Percentiles rank a stretch among this genome's conserved stretches.
Conservation (phyloP, 1,140 invertebrate genomes). For the Cardiocondyla obscurior region DNA sequence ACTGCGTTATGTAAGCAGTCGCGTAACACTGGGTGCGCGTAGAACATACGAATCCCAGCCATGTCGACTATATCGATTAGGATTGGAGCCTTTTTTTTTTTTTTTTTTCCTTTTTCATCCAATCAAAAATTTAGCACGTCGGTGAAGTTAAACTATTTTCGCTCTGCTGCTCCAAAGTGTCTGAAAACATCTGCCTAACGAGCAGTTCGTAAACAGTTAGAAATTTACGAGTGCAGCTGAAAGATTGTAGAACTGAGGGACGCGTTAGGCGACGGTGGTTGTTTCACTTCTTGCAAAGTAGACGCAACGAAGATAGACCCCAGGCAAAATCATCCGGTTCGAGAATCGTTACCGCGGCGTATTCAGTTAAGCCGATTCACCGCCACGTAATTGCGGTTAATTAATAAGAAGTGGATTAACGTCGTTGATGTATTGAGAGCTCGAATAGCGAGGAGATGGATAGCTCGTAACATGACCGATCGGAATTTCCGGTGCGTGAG, state of each 20-base stretch:
- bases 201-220: constrained; percentile 19
- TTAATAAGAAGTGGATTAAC: constrained; percentile 12
- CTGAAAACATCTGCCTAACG: constrained; percentile 19
- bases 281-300: background rate
- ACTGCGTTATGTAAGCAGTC: constrained; percentile 68
- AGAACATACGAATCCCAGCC: constrained; percentile 54
- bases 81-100: constrained; percentile 37
- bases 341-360: background rate
- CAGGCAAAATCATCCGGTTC: background rate
- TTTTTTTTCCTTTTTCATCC: constrained; percentile 21
- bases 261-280: background rate
- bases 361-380: background rate
- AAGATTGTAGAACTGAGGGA: background rate
- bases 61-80: constrained; percentile 3
- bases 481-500: constrained; percentile 9
- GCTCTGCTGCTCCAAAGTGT: background rate
- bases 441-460: constrained; percentile 1
- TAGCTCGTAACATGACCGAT: background rate
- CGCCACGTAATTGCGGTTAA: constrained; percentile 30
- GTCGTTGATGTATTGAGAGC: constrained; percentile 10
- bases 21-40: constrained; percentile 69
- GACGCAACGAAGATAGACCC: background rate
- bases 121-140: constrained; percentile 14
- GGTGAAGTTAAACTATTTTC: background rate
- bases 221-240: background rate